phyloP scores from a whole-genome alignment of 2,797 vertebrate species.

The Coregonus sp. region DNA sequence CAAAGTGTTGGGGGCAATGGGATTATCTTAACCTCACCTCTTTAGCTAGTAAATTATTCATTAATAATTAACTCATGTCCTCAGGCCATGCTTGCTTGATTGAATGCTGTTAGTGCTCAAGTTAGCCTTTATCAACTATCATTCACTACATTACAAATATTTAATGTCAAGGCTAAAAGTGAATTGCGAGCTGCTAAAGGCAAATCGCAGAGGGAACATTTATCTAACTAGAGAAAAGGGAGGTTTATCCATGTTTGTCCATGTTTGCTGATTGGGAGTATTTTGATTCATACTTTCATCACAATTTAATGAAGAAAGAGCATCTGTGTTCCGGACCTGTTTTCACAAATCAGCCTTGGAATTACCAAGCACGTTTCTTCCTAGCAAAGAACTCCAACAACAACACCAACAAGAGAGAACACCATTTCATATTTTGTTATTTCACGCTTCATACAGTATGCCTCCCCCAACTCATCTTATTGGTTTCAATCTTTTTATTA shows the following conservation, averaged over 20 bases:
- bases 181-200: constrained; percentile 66
- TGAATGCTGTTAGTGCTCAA: constrained; percentile 51
- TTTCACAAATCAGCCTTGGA: constrained; percentile 44
- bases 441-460: constrained; percentile 3
- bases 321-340: constrained; percentile 17
- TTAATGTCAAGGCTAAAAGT: constrained; percentile 60
- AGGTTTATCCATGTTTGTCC: constrained; percentile 39
- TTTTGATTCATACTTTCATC: constrained; percentile 29
- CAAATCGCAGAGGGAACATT: constrained; percentile 67
- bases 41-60: constrained; percentile 34
- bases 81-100: constrained; percentile 22
- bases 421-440: constrained; percentile 19
- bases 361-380: neutral
- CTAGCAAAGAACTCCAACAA: neutral
- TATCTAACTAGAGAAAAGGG: constrained; percentile 58
- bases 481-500: neutral
- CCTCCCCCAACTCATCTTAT: constrained; percentile 32
- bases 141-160: constrained; percentile 57
- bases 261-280: constrained; percentile 49
- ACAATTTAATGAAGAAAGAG: constrained; percentile 27
- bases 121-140: constrained; percentile 37
- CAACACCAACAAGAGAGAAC: constrained; percentile 9
- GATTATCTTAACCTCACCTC: constrained; percentile 27
- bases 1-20: neutral
- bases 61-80: constrained; percentile 16